Conservation (phyloP, 2,113 vertebrate species). For the Leptobrachium leishanense region DNA sequence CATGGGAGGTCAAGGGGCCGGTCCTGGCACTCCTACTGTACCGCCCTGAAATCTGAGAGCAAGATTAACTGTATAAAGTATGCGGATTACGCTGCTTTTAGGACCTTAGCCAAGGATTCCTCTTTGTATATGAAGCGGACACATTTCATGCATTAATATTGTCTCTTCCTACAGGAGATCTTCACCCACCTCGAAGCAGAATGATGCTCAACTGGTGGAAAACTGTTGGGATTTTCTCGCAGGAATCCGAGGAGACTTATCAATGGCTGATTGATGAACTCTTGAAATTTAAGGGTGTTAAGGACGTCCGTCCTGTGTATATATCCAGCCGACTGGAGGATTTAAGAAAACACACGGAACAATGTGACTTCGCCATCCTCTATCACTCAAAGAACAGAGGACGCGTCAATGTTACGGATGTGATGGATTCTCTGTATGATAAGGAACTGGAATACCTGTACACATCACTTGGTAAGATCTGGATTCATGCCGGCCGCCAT, state of each 20-base stretch:
- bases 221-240: constrained; percentile 22
- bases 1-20: too few relatives aligned
- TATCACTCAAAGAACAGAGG: constrained; percentile 25
- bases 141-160: too few relatives aligned
- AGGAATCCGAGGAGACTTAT: background rate
- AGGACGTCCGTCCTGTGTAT: constrained; percentile 2
- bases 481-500: too few relatives aligned
- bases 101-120: too few relatives aligned
- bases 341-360: background rate
- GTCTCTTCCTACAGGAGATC: too few relatives aligned
- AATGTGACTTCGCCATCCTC: constrained; percentile 23
- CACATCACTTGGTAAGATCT: background rate
- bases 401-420: constrained; percentile 22
- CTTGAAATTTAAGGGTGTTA: background rate
- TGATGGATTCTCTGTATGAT: constrained; percentile 31
- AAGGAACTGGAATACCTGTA: background rate
- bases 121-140: too few relatives aligned
- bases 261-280: background rate
- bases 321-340: background rate
- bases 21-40: too few relatives aligned
- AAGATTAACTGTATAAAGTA: too few relatives aligned
- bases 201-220: too few relatives aligned
- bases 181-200: too few relatives aligned
- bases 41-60: too few relatives aligned
- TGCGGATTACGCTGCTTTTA: too few relatives aligned